Conservation (phyloP, 1,140 invertebrate genomes). For the Hylyphantes graminicola region DNA sequence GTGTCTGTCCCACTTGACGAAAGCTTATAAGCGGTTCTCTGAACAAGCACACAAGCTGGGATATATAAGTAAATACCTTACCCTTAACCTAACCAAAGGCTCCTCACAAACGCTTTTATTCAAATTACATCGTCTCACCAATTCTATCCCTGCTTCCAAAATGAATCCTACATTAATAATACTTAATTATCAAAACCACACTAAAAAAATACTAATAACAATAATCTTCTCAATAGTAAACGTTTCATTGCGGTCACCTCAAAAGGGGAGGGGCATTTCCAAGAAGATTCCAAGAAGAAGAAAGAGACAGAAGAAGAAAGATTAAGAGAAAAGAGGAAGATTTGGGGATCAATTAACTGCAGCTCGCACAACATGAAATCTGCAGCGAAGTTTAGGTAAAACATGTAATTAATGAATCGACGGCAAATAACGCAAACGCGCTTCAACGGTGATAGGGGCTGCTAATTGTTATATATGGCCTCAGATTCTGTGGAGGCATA, state of each 20-base stretch:
- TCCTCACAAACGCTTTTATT: no score
- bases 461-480: slow-evolving; percentile 57
- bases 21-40: no score
- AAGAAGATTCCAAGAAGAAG: slow-evolving; percentile 21
- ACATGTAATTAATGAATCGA: slow-evolving; percentile 55
- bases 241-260: not conserved
- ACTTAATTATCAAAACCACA: no score
- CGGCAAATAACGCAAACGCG: slow-evolving; percentile 44
- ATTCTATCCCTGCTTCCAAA: no score
- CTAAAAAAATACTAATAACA: no score
- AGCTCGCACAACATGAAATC: slow-evolving; percentile 34
- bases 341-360: slow-evolving; percentile 42
- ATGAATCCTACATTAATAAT: no score
- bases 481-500: slow-evolving; percentile 29
- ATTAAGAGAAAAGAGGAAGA: slow-evolving; percentile 8
- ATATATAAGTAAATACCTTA: no score
- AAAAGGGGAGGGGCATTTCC: not conserved
- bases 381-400: slow-evolving; percentile 30
- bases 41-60: no score
- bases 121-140: no score
- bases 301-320: slow-evolving; percentile 4
- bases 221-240: no score
- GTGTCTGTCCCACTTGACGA: no score
- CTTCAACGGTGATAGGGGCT: not conserved
- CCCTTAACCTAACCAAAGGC: no score